These are phyloP conservation scores for Propithecus perrieri DNA, from an alignment of 2,797 vertebrate genomes.

Conservation along the genomic window DNA sequence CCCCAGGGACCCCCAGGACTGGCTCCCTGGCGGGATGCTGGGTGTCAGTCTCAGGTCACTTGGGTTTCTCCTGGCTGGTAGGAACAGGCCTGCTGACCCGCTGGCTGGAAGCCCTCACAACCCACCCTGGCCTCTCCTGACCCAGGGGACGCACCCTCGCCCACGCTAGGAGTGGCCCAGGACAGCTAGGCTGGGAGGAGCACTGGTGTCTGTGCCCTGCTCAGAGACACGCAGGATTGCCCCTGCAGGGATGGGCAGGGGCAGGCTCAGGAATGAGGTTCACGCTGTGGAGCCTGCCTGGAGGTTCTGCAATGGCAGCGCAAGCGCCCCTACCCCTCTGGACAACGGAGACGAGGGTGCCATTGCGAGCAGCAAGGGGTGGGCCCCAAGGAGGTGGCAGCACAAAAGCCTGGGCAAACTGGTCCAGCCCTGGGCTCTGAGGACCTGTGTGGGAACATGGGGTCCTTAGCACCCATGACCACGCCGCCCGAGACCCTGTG, in stretches of 20 bases:
- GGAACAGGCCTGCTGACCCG: not conserved
- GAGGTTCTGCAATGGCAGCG: not conserved
- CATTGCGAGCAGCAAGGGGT: not conserved
- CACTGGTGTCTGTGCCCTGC: too few species aligned
- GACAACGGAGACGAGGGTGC: accelerated
- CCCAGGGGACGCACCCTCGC: not conserved
- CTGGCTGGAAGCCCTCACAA: not conserved
- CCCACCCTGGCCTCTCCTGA: not conserved
- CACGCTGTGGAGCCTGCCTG: not conserved
- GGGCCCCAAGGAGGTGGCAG: not conserved
- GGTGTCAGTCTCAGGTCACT: not conserved
- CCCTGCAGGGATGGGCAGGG: not conserved
- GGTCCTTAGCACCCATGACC: not conserved
- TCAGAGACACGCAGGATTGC: not conserved
- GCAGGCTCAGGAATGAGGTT: not conserved
- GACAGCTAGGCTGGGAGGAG: not conserved
- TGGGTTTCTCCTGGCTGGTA: not conserved
- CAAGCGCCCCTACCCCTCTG: accelerated
- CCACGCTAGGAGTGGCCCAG: not conserved
- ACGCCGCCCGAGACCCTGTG: not conserved
- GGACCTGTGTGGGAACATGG: not conserved
- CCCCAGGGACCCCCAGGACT: not conserved
- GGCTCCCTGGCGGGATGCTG: too few species aligned
- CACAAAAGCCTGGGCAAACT: not conserved
- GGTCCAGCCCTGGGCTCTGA: not conserved